phyloP scores from a whole-genome alignment of 1,140 invertebrate genomes.

The Bombus ignitus region DNA sequence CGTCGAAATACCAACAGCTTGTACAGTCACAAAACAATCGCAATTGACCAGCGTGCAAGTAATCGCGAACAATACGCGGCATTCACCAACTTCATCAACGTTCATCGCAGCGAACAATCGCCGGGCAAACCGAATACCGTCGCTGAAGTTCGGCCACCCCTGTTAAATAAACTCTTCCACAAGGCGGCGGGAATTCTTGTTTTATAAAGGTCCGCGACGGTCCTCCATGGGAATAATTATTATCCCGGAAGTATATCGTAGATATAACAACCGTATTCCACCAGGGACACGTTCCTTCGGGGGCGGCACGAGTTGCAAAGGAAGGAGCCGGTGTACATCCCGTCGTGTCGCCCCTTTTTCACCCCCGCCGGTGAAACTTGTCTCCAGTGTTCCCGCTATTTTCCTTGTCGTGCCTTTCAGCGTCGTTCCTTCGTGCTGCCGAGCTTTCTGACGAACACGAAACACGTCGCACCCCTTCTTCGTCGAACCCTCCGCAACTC shows the following conservation, averaged over 20 bases:
- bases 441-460: background rate
- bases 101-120: background rate
- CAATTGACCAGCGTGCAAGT: background rate
- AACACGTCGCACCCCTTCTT: background rate
- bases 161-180: conserved; percentile 1
- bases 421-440: background rate
- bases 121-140: background rate
- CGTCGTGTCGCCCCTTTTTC: background rate
- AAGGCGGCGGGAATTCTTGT: conserved; percentile 12
- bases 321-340: background rate
- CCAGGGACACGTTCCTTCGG: background rate
- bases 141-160: background rate
- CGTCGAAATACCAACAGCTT: background rate
- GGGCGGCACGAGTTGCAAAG: background rate
- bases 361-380: background rate
- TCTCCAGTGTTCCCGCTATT: background rate
- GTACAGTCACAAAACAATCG: background rate
- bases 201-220: conserved; percentile 5
- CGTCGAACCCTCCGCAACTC: background rate
- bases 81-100: background rate
- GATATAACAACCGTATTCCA: conserved; percentile 9
- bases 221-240: conserved; percentile 36
- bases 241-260: conserved; percentile 26
- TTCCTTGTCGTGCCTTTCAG: background rate
- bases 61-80: background rate